Conservation (phyloP, 2,797 vertebrate genomes). For the Telmatherina bonti region DNA sequence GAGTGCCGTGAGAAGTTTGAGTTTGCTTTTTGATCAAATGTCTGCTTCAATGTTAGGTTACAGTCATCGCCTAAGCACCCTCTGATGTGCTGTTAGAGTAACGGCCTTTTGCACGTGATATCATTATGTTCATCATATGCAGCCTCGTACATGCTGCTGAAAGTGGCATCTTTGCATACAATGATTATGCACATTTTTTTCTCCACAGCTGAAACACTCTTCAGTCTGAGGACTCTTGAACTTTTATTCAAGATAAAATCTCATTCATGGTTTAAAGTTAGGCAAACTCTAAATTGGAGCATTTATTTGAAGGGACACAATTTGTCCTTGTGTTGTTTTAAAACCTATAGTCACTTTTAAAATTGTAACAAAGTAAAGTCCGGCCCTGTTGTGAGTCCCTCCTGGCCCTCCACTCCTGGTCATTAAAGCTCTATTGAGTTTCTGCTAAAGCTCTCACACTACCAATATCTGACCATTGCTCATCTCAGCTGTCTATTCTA, state of each 20-base stretch:
- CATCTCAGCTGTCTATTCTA: conserved; percentile 70
- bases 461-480: conserved; percentile 72
- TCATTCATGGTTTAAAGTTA: not conserved
- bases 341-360: conserved; percentile 36
- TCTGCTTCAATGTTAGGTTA: conserved; percentile 40
- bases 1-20: conserved; percentile 54
- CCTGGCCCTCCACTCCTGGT: conserved; percentile 69
- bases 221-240: not conserved
- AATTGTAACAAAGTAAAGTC: conserved; percentile 74
- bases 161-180: not conserved
- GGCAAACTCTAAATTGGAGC: too few relatives aligned
- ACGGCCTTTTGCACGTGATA: conserved; percentile 28
- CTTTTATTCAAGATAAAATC: not conserved
- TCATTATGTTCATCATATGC: not conserved
- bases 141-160: not conserved
- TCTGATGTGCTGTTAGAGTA: conserved; percentile 40
- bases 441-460: conserved; percentile 78
- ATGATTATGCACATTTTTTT: not conserved
- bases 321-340: too few relatives aligned
- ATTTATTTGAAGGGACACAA: too few relatives aligned
- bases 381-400: conserved; percentile 70
- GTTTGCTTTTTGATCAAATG: conserved; percentile 65
- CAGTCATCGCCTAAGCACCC: conserved; percentile 42
- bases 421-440: conserved; percentile 85
- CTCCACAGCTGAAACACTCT: not conserved